phyloP scores from a whole-genome alignment of 2,888 invertebrate species.

The Zonitis immaculata region DNA sequence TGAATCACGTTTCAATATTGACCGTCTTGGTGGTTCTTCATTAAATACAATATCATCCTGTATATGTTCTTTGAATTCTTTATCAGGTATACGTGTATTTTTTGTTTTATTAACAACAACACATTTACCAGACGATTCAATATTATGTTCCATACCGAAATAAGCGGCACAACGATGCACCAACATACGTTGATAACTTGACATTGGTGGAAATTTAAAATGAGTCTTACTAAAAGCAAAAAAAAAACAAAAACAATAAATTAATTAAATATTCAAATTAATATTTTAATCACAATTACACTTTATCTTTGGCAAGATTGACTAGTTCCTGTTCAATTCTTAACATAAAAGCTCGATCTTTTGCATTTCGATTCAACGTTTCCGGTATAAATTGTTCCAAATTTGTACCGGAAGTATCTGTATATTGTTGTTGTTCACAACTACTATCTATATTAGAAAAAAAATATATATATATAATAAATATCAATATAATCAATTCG shows the following conservation, averaged over 20 bases:
- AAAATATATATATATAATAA: no score
- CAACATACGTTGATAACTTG: conserved; percentile 94
- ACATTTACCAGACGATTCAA: conserved; percentile 78
- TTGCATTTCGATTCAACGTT: conserved; percentile 84
- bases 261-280: no score
- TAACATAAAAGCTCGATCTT: conserved; percentile 79
- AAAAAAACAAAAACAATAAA: no score
- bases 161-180: conserved; percentile 91
- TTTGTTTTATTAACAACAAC: conserved; percentile 81
- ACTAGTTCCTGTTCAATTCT: conserved; percentile 85
- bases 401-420: conserved; percentile 75
- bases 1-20: conserved; percentile 78
- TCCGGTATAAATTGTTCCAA: conserved; percentile 83
- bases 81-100: conserved; percentile 63
- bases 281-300: conserved; percentile 53
- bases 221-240: conserved; percentile 58
- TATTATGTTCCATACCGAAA: conserved; percentile 91
- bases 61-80: conserved; percentile 66
- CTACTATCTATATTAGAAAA: conserved; percentile 62
- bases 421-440: conserved; percentile 63
- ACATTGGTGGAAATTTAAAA: conserved; percentile 86
- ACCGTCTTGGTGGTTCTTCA: conserved; percentile 68
- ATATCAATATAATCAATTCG: no score
- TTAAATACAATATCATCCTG: conserved; percentile 59
- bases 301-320: conserved; percentile 74